Conservation (phyloP, 2,888 invertebrate species). For the Opisthograptis luteolata region DNA sequence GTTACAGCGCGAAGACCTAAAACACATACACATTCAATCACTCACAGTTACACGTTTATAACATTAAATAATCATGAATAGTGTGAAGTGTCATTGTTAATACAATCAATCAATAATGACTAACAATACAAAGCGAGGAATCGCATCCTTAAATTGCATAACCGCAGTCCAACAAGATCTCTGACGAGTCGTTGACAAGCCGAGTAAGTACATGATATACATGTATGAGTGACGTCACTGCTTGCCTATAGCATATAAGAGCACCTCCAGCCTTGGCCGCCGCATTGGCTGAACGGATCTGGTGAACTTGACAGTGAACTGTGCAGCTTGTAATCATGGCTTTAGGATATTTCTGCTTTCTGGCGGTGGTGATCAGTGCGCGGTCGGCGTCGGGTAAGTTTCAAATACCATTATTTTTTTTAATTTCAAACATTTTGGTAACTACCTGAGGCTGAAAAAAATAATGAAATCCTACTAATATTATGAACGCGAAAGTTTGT, state of each 20-base stretch:
- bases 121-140: neutral
- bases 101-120: neutral
- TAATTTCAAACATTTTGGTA: neutral
- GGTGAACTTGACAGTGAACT: constrained; percentile 13
- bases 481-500: no score
- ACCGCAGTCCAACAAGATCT: neutral
- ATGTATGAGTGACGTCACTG: constrained; percentile 23
- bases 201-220: neutral
- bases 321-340: constrained; percentile 34
- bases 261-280: constrained; percentile 15
- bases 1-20: no score
- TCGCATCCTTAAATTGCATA: neutral
- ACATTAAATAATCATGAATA: no score
- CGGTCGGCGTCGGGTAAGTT: constrained; percentile 57
- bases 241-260: constrained; percentile 25
- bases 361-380: constrained; percentile 54
- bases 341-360: constrained; percentile 53
- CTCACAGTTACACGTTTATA: no score
- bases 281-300: constrained; percentile 16
- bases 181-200: constrained; percentile 4
- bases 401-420: neutral
- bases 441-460: neutral
- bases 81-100: no score
- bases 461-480: no score
- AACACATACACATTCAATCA: no score